Evolutionary conservation across 2,797 vertebrate genomes (phyloP), one percentile per base, ranked within the genome.

Genomic region (Sebastes ruberrimus): DNA sequence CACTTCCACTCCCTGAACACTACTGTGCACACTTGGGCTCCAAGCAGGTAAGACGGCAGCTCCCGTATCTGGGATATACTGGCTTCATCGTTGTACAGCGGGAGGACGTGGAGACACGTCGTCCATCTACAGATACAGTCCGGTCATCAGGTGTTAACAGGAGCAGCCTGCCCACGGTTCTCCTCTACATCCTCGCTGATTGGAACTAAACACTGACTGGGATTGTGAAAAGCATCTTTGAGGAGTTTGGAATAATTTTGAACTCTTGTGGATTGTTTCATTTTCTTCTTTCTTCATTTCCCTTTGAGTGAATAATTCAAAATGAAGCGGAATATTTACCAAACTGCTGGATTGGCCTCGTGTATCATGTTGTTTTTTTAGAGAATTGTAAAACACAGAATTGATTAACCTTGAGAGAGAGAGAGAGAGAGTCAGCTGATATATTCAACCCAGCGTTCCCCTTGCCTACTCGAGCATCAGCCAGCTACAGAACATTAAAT

Each of bases 401-500:
- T 83, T 81, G 63, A 78, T 82, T 88, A 63, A 85, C 62, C 77
- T 83, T 81, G 35, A 38, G 35, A 38, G 35, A 38, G 35, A 38
- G 25, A 78, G 49, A 68, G 61, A 28, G 78, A 67, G 87, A 78
- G 60, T 80, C 62, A 78, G 71, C 63, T 67, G 28, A 86, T 78
- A 61, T 74, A 79, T 81, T 73, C 77, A 64, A n/a, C 64, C 38
- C 55, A 57, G 74, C 71, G 28, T 61, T 69, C 60, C 53, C 38
- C 20, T 46, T 83, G 81, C 56, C 38, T 81, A 30, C 63, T 89
- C 79, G 82, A 83, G 87, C 86, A 65, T 86, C 52, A 62, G 46
- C 23, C 53, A 70, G 79, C 71, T 66, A 74, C 76, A 86, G 69
- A 87, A 87, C 83, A 91, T 82, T 81, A 85, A 18, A 88, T 86